These are phyloP conservation scores for Acrossocheilus wenchowensis DNA, from an alignment of 2,797 vertebrate species.

Conservation along the genomic window DNA sequence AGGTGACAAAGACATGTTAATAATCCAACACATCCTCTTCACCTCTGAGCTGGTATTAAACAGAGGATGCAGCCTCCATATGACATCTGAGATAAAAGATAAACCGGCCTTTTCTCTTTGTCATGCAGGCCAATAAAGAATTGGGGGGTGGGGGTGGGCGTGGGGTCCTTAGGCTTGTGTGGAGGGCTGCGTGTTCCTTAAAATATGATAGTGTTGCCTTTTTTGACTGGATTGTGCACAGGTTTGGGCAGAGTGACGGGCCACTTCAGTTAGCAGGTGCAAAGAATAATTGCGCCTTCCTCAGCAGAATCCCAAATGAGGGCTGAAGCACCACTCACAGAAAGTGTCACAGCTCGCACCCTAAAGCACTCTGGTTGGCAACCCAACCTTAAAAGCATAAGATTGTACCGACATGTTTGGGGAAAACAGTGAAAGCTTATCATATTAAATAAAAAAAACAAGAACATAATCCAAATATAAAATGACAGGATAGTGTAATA, in stretches of 20 bases:
- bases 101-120: slow-evolving; percentile 40
- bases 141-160: background rate
- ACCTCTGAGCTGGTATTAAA: slow-evolving; percentile 31
- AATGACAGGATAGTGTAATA: background rate
- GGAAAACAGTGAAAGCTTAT: background rate
- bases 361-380: background rate
- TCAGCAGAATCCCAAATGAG: slow-evolving; percentile 55
- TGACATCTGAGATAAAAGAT: slow-evolving; percentile 32
- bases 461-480: background rate
- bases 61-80: slow-evolving; percentile 32
- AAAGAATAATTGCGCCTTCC: slow-evolving; percentile 35
- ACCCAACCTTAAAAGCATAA: background rate
- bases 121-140: slow-evolving; percentile 47
- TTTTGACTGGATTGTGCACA: slow-evolving; percentile 12
- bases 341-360: slow-evolving; percentile 25
- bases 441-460: background rate
- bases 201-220: slow-evolving; percentile 35
- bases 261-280: slow-evolving; percentile 53
- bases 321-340: slow-evolving; percentile 30
- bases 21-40: slow-evolving; percentile 48
- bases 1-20: slow-evolving; percentile 29
- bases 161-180: slow-evolving; percentile 2
- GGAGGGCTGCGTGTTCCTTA: slow-evolving; percentile 5
- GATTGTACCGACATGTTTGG: background rate
- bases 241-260: slow-evolving; percentile 41